Percentiles rank a stretch among this genome's conserved stretches.
Evolutionary conservation across 37 sponge, comb jelly and placozoan species (phyloP).

Genomic region (Axinella damicornis): DNA sequence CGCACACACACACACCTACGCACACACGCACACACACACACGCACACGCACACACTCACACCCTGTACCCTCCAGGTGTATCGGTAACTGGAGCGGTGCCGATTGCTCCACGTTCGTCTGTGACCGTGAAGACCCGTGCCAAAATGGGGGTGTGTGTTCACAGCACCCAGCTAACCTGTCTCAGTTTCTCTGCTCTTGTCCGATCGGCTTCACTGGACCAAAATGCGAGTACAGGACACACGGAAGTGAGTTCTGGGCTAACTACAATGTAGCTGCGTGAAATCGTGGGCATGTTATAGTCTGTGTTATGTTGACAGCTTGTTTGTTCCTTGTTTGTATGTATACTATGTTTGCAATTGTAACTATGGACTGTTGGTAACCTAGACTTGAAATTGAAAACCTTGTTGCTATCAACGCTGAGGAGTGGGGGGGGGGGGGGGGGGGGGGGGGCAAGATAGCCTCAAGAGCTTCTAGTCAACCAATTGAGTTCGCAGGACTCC

Average conservation of each 20-base stretch:
- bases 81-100: slow-evolving; percentile 53
- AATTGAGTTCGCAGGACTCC: too few relatives aligned
- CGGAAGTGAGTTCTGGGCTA: neutral
- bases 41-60: neutral
- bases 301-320: too few relatives aligned
- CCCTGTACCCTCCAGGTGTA: slow-evolving; percentile 35
- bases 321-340: too few relatives aligned
- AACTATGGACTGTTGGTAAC: too few relatives aligned
- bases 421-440: too few relatives aligned
- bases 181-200: slow-evolving; percentile 53
- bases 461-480: too few relatives aligned
- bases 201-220: slow-evolving; percentile 24
- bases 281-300: neutral
- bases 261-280: too few relatives aligned
- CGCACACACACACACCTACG: neutral
- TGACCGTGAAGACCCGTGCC: slow-evolving; percentile 15
- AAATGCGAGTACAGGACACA: slow-evolving; percentile 35
- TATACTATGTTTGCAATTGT: too few relatives aligned
- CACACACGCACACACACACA: too few relatives aligned
- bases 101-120: slow-evolving; percentile 36
- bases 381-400: too few relatives aligned
- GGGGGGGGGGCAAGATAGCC: too few relatives aligned
- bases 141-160: slow-evolving; percentile 43
- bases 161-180: slow-evolving; percentile 3
- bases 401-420: too few relatives aligned